Evolutionary conservation across 1,140 invertebrate genomes (phyloP), one percentile per base, ranked within the genome.

Genomic region (Aplysia californica): DNA sequence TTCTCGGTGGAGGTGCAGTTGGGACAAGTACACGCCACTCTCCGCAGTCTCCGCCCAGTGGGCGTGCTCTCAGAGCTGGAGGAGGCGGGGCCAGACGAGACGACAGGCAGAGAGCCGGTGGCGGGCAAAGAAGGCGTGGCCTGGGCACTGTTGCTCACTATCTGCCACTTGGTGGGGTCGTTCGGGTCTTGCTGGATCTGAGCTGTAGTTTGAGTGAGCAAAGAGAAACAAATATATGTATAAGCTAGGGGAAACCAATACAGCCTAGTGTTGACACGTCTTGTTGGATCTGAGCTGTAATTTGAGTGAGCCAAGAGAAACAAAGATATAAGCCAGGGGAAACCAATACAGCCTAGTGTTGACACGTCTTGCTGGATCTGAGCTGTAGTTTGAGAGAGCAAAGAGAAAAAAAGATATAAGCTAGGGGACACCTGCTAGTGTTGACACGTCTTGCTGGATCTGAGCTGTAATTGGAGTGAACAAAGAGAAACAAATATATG

Each of bases 21-120:
- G 0, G 97, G 97, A 90, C 97, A 99, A 0, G 96, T 97, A 88
- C 97, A 99, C 10, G 97, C 97, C 1, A 98, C 96, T 44, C 97
- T 90, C 73, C 96, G 90, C 5, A 94, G 85, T 29, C 94, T 88
- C 59, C 85, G 79, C 73, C 80, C 87, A 59, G 79, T 84, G 31
- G 83, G 70, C 71, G 71, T 83, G 29, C 76, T 83, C 75, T 50
- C 72, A 10, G 78, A 6, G n/a, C 61, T 21, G 35, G 71, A 71
- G 58, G 80, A 83, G 29, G 82, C 75, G 72, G 76, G 85, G 29
- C 77, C 84, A 77, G 56, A 65, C 3, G 76, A 15, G 35, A 58
- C n/a, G 44, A 70, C 56, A 26, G 84, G 77, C 65, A 36, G 55
- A 21, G 69, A 70, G 10, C 23, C 74, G 10, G 67, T 75, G 58